Base-by-base conservation (phyloP, 2,113 vertebrate species). In the Archocentrus centrarchus region DNA sequence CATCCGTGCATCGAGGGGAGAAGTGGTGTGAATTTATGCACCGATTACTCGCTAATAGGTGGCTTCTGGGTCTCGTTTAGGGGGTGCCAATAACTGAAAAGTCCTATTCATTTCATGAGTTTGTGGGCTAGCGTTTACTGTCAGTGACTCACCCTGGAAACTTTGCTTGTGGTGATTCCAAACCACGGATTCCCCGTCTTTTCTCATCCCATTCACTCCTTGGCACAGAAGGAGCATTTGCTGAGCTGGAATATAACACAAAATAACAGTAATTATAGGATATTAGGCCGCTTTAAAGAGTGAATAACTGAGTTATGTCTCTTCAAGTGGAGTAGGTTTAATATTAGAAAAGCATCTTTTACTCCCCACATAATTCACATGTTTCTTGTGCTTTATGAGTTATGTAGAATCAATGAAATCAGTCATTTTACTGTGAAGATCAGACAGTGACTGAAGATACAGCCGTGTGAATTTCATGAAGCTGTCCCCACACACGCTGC, bases 171-270 rank as follows among this genome's bases (percentile, higher is more conserved):
- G 92, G 83, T 91, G 93, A 85, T 79, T 95, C 94, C 94, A 95
- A 41, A 88, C 66, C 59, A 82, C 24, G 32, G 93, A 39, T 82
- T 94, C 90, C 57, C 83, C 77, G 3, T 93, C 90, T 86, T 94
- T 94, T 63, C 91, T 91, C 78, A 81, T 66, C 53, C 88, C 86
- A 55, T 75, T 89, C 75, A 76, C 84, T 63, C 93, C 92, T 55
- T 88, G 94, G 82, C 92, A 92, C 83, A 95, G 86, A 22, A 94
- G 90, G 14, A 95, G 81, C 93, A 94, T 92, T 79, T 95, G 93
- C 70, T 95, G 93, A 70, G 88, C 94, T 95, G 90, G 86, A 53
- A 70, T 13, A 80, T 10, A 84, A 2, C 11, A 80, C 55, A 86
- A 68, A 77, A 58, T 17, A 13, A 30, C 15, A 58, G 57, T 2